phyloP scores from a whole-genome alignment of 2,797 vertebrate species.

The Liparis tanakae region DNA sequence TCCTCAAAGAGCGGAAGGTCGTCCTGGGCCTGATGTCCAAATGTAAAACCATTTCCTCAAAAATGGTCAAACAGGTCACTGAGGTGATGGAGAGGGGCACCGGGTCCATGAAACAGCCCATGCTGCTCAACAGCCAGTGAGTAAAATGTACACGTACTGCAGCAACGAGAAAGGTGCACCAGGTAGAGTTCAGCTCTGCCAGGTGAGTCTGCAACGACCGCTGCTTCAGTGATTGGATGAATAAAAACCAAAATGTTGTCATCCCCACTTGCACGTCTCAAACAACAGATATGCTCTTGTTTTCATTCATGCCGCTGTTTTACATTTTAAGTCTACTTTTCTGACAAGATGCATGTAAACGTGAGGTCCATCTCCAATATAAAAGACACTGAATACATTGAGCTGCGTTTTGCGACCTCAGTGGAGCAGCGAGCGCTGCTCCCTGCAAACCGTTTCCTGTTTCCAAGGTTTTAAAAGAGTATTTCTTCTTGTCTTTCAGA shows the following conservation, averaged over 20 bases:
- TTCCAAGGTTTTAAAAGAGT: not conserved
- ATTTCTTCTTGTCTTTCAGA: slow-evolving; percentile 74
- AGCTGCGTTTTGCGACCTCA: not conserved
- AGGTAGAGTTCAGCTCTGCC: not conserved
- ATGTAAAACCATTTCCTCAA: slow-evolving; percentile 92
- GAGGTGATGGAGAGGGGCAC: slow-evolving; percentile 84
- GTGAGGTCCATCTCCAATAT: too few relatives aligned
- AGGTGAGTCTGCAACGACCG: not conserved
- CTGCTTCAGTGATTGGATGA: not conserved
- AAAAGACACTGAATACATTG: not conserved
- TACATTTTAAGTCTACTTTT: too few relatives aligned
- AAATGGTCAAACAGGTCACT: slow-evolving; percentile 90
- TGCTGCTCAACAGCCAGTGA: slow-evolving; percentile 89
- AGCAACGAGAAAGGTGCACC: not conserved
- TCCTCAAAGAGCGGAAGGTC: slow-evolving; percentile 91
- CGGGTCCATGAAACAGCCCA: slow-evolving; percentile 85
- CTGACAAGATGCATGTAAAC: too few relatives aligned
- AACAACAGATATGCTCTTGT: not conserved
- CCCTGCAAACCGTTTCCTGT: not conserved
- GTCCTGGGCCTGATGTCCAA: slow-evolving; percentile 93
- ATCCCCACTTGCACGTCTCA: not conserved
- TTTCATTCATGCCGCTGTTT: not conserved
- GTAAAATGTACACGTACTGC: slow-evolving; percentile 25
- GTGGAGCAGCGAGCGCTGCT: too few relatives aligned
- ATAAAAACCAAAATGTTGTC: not conserved